Percentiles rank a stretch among this genome's conserved stretches.
These are phyloP conservation scores for Hydriomena furcata DNA, from an alignment of 2,888 invertebrate species.

Conservation along the genomic window DNA sequence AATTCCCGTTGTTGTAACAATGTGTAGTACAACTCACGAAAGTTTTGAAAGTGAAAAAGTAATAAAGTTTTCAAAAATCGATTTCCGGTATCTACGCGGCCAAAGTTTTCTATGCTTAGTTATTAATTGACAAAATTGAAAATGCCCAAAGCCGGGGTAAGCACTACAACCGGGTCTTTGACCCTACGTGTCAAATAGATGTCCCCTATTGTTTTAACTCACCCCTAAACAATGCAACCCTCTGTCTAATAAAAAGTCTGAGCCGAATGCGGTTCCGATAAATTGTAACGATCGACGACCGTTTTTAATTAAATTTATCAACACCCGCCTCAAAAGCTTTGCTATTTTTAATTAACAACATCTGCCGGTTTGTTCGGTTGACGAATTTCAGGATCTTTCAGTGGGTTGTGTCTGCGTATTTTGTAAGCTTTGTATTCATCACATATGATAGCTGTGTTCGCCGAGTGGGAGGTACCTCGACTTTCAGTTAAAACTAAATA, in stretches of 20 bases:
- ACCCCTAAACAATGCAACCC: conserved; percentile 13
- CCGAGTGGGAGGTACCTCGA: no score
- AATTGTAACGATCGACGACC: conserved; percentile 30
- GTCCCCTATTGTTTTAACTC: neutral
- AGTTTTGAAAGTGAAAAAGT: no score
- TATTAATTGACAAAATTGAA: no score
- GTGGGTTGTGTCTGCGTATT: neutral
- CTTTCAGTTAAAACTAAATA: no score
- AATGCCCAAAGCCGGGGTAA: no score
- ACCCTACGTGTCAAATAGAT: neutral
- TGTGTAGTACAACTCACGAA: no score
- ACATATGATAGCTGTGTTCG: no score
- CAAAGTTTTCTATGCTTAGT: no score
- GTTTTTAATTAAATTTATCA: conserved; percentile 59
- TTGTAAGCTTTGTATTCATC: neutral
- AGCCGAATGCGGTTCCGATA: conserved; percentile 25
- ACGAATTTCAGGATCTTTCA: conserved; percentile 32
- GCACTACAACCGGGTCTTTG: no score
- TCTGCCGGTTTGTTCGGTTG: conserved; percentile 35
- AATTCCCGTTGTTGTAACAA: no score
- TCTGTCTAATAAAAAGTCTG: conserved; percentile 19
- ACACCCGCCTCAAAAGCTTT: conserved; percentile 39
- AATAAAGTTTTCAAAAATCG: no score
- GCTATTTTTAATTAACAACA: conserved; percentile 54
- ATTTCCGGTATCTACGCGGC: no score